Percentiles rank a stretch among this genome's conserved stretches.
These are phyloP conservation scores for Marmota flaviventris DNA, from an alignment of 2,113 vertebrate genomes.

Conservation along the genomic window DNA sequence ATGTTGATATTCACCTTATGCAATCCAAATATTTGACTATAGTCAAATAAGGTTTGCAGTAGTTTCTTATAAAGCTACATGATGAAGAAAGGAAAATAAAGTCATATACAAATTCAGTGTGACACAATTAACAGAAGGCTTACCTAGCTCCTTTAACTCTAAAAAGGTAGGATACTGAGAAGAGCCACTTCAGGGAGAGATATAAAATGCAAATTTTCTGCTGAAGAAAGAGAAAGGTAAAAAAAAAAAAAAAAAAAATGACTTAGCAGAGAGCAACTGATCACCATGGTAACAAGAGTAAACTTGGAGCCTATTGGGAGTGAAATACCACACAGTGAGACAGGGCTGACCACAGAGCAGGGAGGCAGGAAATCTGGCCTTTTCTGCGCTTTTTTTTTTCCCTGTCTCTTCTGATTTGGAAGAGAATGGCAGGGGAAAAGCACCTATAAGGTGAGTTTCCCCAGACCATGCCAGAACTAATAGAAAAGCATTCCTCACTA, in stretches of 20 bases:
- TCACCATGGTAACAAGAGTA: conserved; percentile 66
- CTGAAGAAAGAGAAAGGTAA: background rate
- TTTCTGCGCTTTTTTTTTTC: background rate
- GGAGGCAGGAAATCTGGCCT: background rate
- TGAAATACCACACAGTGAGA: background rate
- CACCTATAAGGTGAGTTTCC: background rate
- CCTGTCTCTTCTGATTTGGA: background rate
- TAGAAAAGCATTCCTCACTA: background rate
- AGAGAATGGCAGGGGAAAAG: background rate
- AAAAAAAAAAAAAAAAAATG: background rate
- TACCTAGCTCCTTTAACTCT: background rate
- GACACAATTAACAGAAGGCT: background rate
- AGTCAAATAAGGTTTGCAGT: background rate
- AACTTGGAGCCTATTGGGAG: background rate
- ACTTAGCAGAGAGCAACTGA: background rate
- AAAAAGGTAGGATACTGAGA: background rate
- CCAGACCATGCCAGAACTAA: background rate
- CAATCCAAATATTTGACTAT: background rate
- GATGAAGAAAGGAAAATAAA: background rate
- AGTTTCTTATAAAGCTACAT: background rate
- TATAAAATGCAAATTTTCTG: background rate
- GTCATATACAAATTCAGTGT: background rate
- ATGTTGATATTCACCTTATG: background rate
- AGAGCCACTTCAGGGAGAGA: background rate
- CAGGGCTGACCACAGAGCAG: background rate